Base-by-base conservation (phyloP, 2,797 vertebrate species). In the Tokudaia muenninki region DNA sequence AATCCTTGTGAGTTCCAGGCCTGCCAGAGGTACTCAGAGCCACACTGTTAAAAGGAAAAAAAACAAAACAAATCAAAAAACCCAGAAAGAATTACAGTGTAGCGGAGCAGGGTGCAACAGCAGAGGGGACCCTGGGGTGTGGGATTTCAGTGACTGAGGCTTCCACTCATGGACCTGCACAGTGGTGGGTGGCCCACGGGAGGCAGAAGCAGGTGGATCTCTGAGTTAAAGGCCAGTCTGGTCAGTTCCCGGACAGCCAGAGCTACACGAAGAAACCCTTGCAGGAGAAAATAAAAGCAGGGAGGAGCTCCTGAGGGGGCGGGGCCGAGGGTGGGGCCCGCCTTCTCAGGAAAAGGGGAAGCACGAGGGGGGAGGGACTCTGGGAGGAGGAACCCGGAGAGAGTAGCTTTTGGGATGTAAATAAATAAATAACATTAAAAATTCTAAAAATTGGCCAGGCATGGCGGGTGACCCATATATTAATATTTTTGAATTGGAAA, bases 101-200 rank as follows among this genome's bases (percentile, higher is more conserved):
- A 37, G 22, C 13, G 24, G 6, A n/a, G 47, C 84, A 55, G 34
- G 41, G 67, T 34, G 22, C 52, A 52, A 13, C 52, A 12, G 52
- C 52, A 13, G 52, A 52, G 52, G 52, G 52, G 52, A 52, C 9
- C 52, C 52, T 12, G 50, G 13, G 47, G 22, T 57, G 47, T 41
- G 34, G 50, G 26, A 3, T 74, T 57, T 57, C 50, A 19, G 67
- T 22, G 19, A 34, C 21, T 7, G 61, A 47, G 47, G 16, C 26
- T 65, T 65, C 29, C 34, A 41, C 22, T 44, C 44, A 7, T 22
- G 61, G 65, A 63, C 29, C 26, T 50, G 17, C 17, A 3, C 44
- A 5, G 29, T 47, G 61, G 16, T 7, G 6, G 2, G 41, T 2
- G 3, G 82, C 0, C 0, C 17, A 65, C 10, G 0, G 37, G 37